Conservation (phyloP, 2,113 vertebrate species). For the human (Homo sapiens) region GRCh38 chr5:93318001-93318500, state of each 20-base stretch:
- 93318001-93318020: constrained; percentile 29
- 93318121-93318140: background rate
- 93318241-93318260: background rate
- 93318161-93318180: background rate
- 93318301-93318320: background rate
- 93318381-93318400: background rate
- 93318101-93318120: background rate
- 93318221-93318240: background rate
- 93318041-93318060: constrained; percentile 8
- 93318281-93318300: background rate
- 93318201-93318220: background rate
- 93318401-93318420: background rate
- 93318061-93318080: background rate
- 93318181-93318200: background rate
- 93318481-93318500: no score
- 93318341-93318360: background rate
- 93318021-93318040: constrained; percentile 25
- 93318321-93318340: background rate
- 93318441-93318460: background rate
- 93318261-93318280: background rate
- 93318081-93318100: constrained; percentile 9
- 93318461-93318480: background rate
- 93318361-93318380: constrained; percentile 19
- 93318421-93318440: background rate
- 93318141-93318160: background rate